A percentile compares a stretch with the other conserved stretches of the same genome.
phyloP scores from a whole-genome alignment of 2,797 vertebrate species.

The Acipenser oxyrinchus region DNA sequence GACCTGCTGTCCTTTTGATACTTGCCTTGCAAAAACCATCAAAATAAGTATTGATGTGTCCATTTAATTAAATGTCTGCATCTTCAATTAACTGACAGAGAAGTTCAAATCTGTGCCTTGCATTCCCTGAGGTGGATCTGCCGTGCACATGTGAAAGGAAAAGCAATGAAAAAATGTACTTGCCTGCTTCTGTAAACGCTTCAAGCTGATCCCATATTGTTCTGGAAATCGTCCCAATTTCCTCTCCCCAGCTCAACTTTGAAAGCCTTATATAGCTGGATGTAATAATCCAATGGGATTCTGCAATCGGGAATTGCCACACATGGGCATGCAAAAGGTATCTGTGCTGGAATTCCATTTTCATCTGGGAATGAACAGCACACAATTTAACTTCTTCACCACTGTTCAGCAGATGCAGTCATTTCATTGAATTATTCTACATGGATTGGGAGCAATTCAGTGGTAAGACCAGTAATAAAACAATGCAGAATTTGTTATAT shows the following conservation, averaged over 20 bases:
- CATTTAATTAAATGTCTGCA: not conserved
- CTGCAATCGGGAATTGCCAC: not conserved
- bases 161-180: not conserved
- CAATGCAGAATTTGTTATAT: not conserved
- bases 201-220: not conserved
- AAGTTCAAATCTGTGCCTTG: too few species aligned
- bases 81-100: too few species aligned
- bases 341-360: not conserved
- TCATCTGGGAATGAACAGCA: not conserved
- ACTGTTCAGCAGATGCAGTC: not conserved
- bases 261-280: not conserved
- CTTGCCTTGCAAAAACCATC: slow-evolving; percentile 8
- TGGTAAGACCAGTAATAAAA: not conserved
- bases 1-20: slow-evolving; percentile 21
- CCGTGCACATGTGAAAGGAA: not conserved
- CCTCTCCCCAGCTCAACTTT: not conserved
- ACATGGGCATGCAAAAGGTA: not conserved
- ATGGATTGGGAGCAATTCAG: not conserved
- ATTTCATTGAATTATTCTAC: not conserved
- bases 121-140: not conserved
- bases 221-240: not conserved
- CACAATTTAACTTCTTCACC: not conserved
- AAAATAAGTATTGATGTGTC: not conserved
- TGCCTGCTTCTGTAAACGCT: not conserved
- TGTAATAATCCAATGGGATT: not conserved